Base-by-base conservation (phyloP, 2,888 invertebrate species). In the Junonia oenone region DNA sequence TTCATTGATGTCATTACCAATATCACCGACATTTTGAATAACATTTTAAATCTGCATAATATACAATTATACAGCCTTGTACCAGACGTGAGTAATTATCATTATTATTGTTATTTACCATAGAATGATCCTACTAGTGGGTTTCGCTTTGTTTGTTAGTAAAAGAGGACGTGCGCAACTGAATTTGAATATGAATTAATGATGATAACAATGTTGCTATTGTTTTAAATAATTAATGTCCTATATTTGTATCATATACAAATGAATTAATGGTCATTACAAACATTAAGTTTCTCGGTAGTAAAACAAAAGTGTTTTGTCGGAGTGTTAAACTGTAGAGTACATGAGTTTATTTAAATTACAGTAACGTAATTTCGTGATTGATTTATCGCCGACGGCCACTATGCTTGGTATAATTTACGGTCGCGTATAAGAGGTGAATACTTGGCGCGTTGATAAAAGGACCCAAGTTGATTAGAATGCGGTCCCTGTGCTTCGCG, bases 361-460 rank as follows among this genome's bases (percentile, higher is more conserved):
- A 1, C 13, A 13, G 22, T 11, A 13, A 26, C 26, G 13, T 26
- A 13, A 26, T 14, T 22, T 43, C 13, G 0, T 26, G 26, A 13
- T 43, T 43, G 43, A 43, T 43, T 43, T 43, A 43, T 43, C 0
- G 43, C 26, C 26, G 13, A 40, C 37, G 8, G 15, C 15, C 9
- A 37, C 17, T 40, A 19, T 1, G 17, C 1, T 40, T 11, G n/a
- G 40, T 55, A 26, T 46, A 49, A 52, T 55, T 51, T 51, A 63
- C 65, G 13, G 69, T 68, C 71, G 78, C 72, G 19, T 19, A 38
- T 38, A 1, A 11, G n/a, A n/a, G 17, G 51, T 65, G 43, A 51
- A 49, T 47, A 49, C 48, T 59, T 59, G 56, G 55, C 56, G 63
- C 59, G 64, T 58, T 56, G 48, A 53, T 67, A 60, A 63, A 63